A percentile compares a stretch with the other conserved stretches of the same genome.
Conservation (phyloP, 2,797 vertebrate genomes). For the Pelodytes ibericus region DNA sequence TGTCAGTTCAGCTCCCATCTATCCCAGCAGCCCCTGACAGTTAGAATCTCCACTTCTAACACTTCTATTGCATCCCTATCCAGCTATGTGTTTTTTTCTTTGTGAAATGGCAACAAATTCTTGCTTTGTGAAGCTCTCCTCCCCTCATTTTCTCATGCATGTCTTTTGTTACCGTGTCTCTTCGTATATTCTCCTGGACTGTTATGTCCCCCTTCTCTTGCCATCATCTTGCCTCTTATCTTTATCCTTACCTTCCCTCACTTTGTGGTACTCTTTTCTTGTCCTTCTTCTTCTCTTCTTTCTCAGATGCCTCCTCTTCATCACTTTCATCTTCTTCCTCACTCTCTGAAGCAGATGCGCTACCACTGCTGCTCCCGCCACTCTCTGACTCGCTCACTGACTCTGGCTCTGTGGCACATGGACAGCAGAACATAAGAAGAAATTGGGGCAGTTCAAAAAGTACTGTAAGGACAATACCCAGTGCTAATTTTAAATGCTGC, state of each 20-base stretch:
- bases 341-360: slow-evolving; percentile 79
- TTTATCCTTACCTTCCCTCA: slow-evolving; percentile 48
- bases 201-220: too few relatives aligned
- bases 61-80: not conserved
- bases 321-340: slow-evolving; percentile 73
- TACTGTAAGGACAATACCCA: too few relatives aligned
- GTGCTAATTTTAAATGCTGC: too few relatives aligned
- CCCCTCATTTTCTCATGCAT: not conserved
- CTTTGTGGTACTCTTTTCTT: slow-evolving; percentile 68
- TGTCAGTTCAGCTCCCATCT: not conserved
- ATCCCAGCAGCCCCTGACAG: too few relatives aligned
- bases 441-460: not conserved
- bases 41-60: not conserved
- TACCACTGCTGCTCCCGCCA: slow-evolving; percentile 70
- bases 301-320: slow-evolving; percentile 73
- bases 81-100: not conserved
- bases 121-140: not conserved
- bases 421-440: not conserved
- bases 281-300: slow-evolving; percentile 75
- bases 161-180: too few relatives aligned
- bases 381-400: slow-evolving; percentile 81
- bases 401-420: slow-evolving; percentile 76
- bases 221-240: not conserved
- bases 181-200: too few relatives aligned
- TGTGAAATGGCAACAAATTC: not conserved